These are phyloP conservation scores for Erebia palarica DNA, from an alignment of 2,888 invertebrate species.

Conservation along the genomic window DNA sequence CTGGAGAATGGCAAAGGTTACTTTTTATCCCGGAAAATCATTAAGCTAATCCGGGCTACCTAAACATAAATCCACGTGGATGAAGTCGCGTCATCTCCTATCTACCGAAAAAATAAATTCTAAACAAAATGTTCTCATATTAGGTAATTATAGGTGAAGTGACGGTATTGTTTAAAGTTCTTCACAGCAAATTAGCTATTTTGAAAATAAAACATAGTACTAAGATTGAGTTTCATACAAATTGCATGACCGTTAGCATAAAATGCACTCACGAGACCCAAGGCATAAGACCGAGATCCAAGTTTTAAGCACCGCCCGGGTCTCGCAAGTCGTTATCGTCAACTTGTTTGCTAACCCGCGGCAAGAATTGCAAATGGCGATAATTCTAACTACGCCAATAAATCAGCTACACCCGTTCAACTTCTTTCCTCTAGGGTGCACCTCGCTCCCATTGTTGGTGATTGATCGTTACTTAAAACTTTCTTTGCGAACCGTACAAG, in stretches of 20 bases:
- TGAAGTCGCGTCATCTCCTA: too few relatives aligned
- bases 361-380: conserved; percentile 81
- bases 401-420: conserved; percentile 75
- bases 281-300: conserved; percentile 8
- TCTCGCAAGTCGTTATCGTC: conserved; percentile 67
- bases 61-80: too few relatives aligned
- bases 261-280: conserved; percentile 13
- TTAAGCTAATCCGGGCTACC: too few relatives aligned
- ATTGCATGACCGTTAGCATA: not conserved
- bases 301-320: conserved; percentile 27
- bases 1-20: too few relatives aligned
- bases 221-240: not conserved
- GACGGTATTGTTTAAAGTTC: not conserved
- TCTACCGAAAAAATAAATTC: too few relatives aligned
- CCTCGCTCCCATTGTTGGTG: conserved; percentile 67
- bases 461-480: conserved; percentile 74
- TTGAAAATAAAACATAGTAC: not conserved
- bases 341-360: conserved; percentile 68
- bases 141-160: too few relatives aligned
- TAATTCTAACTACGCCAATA: conserved; percentile 80
- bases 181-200: not conserved
- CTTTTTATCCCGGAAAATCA: too few relatives aligned
- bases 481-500: conserved; percentile 51
- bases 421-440: conserved; percentile 76
- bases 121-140: too few relatives aligned